A percentile compares a stretch with the other conserved stretches of the same genome.
Conservation (phyloP, 2,113 vertebrate genomes). For the Phainopepla nitens region DNA sequence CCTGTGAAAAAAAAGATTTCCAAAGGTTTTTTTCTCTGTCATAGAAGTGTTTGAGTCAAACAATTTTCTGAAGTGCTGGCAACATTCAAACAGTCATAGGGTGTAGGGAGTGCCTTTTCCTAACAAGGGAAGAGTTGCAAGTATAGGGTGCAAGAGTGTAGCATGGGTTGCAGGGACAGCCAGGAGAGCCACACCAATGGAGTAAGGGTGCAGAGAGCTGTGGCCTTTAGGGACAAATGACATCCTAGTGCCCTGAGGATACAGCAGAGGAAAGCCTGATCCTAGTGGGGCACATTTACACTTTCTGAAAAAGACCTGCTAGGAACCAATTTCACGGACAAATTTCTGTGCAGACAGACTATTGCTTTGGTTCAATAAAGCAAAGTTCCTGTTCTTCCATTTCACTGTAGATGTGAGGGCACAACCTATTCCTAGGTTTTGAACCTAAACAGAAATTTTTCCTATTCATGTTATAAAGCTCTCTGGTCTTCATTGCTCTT, state of each 20-base stretch:
- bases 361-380: neutral
- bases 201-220: neutral
- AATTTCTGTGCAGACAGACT: neutral
- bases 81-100: neutral
- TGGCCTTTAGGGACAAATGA: neutral
- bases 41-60: neutral
- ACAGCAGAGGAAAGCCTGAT: neutral
- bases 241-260: neutral
- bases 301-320: neutral
- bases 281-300: neutral
- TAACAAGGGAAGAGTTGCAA: neutral
- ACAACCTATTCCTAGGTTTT: neutral
- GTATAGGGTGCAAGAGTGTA: neutral
- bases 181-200: fast-evolving
- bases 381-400: neutral
- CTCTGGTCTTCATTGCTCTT: neutral
- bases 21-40: neutral
- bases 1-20: neutral
- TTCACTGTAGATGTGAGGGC: neutral
- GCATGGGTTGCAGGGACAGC: neutral
- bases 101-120: neutral
- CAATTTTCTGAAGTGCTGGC: neutral
- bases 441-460: neutral
- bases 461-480: neutral
- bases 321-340: neutral